Conservation (phyloP, 2,888 invertebrate species). For the Hirtodrosophila confusa region DNA sequence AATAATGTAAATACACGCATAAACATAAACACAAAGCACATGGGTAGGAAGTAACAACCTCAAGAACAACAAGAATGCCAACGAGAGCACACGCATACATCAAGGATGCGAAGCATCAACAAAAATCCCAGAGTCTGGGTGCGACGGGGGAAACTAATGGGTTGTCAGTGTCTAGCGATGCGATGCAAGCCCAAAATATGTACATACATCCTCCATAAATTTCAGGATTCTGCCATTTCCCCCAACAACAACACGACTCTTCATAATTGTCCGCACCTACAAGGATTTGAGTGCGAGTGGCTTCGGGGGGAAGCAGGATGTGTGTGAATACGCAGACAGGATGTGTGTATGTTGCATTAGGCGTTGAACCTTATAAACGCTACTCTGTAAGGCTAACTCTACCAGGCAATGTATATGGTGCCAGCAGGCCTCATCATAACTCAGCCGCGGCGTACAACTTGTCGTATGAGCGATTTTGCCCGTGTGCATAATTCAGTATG, state of each 20-base stretch:
- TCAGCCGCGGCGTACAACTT: slow-evolving; percentile 39
- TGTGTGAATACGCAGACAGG: slow-evolving; percentile 1
- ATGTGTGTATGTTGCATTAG: slow-evolving; percentile 18
- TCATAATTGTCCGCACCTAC: slow-evolving; percentile 47
- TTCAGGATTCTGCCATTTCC: slow-evolving; percentile 23
- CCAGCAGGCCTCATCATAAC: slow-evolving; percentile 23
- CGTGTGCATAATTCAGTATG: slow-evolving; percentile 53
- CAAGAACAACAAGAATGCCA: slow-evolving; percentile 22
- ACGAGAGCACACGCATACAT: slow-evolving; percentile 21
- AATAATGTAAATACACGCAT: slow-evolving; percentile 63
- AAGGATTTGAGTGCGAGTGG: background rate
- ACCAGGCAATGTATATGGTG: background rate
- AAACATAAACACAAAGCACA: slow-evolving; percentile 42
- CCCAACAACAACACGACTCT: slow-evolving; percentile 28
- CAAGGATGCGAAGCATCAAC: slow-evolving; percentile 13
- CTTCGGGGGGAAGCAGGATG: background rate
- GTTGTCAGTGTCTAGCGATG: slow-evolving; percentile 33
- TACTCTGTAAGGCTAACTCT: slow-evolving; percentile 19
- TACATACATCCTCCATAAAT: slow-evolving; percentile 41
- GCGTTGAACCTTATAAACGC: slow-evolving; percentile 30
- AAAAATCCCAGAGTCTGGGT: background rate
- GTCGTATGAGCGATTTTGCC: slow-evolving; percentile 56
- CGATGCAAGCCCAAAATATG: slow-evolving; percentile 25
- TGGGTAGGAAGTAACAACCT: slow-evolving; percentile 17
- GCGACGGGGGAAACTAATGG: slow-evolving; percentile 49